These are phyloP conservation scores for Myocastor coypus DNA, from an alignment of 2,113 vertebrate species.

Conservation along the genomic window DNA sequence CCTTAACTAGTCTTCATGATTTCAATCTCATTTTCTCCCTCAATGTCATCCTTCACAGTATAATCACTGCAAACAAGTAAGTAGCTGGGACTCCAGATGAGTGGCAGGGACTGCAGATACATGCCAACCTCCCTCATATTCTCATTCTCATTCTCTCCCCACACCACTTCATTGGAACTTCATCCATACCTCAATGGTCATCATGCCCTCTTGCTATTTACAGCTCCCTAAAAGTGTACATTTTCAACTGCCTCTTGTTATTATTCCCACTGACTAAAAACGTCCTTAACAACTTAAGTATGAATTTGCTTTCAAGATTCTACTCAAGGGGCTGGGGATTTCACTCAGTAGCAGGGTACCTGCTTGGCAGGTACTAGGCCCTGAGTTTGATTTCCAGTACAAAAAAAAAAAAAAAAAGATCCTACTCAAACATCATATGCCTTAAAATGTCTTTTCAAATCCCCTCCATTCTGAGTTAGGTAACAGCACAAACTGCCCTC, in stretches of 20 bases:
- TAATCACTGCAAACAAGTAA: slow-evolving; percentile 19
- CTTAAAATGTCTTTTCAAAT: slow-evolving; percentile 63
- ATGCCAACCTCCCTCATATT: neutral
- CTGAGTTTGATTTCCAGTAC: too few species aligned
- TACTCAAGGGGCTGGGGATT: neutral
- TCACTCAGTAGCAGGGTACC: too few species aligned
- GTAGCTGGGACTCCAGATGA: neutral
- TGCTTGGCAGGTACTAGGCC: too few species aligned
- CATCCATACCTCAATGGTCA: neutral
- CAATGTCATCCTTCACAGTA: neutral
- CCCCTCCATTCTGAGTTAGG: slow-evolving; percentile 15
- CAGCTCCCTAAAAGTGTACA: neutral
- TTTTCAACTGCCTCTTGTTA: slow-evolving; percentile 12
- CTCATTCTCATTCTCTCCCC: neutral
- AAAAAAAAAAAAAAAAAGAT: neutral
- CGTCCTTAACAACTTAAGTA: slow-evolving; percentile 30
- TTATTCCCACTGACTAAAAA: slow-evolving; percentile 43
- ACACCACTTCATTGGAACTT: neutral
- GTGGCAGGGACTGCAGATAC: neutral
- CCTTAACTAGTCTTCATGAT: slow-evolving; percentile 51
- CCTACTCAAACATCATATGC: slow-evolving; percentile 38
- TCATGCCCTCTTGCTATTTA: neutral
- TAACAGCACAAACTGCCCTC: neutral
- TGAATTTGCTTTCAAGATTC: slow-evolving; percentile 49
- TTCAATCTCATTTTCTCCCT: neutral